Percentiles rank a stretch among this genome's conserved stretches.
Evolutionary conservation across 53 echinoderm and acorn worm species (phyloP).

Genomic region (Temnopleurus reevesii): DNA sequence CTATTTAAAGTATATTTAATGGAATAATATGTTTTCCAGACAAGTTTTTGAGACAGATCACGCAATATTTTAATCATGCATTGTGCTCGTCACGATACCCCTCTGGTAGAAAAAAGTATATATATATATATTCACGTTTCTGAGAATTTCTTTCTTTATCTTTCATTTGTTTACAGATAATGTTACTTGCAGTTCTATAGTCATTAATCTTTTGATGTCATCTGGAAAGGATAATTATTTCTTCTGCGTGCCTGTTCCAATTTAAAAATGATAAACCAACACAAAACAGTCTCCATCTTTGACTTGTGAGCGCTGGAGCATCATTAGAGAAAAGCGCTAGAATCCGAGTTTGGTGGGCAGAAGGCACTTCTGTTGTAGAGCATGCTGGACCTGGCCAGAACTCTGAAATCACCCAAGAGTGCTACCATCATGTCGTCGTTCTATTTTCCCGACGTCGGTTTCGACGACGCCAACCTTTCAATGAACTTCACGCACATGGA

Average conservation of each 20-base stretch:
- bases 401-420: conserved; percentile 11
- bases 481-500: conserved; percentile 33
- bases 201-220: neutral
- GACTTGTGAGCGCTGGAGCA: neutral
- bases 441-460: conserved; percentile 6
- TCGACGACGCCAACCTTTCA: neutral
- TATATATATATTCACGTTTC: no score
- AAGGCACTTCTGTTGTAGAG: neutral
- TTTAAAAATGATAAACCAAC: neutral
- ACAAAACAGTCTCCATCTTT: neutral
- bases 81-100: no score
- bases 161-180: neutral
- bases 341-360: neutral
- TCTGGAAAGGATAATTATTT: neutral
- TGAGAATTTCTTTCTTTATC: no score
- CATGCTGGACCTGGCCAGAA: conserved; percentile 24
- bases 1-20: no score
- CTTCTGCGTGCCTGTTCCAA: no score
- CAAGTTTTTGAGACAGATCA: no score
- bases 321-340: neutral
- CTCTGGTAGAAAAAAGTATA: no score
- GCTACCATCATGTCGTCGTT: conserved; percentile 45
- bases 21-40: no score
- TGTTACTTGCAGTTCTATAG: neutral
- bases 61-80: no score